These are phyloP conservation scores for Phania funesta DNA, from an alignment of 2,888 invertebrate genomes.

Conservation along the genomic window DNA sequence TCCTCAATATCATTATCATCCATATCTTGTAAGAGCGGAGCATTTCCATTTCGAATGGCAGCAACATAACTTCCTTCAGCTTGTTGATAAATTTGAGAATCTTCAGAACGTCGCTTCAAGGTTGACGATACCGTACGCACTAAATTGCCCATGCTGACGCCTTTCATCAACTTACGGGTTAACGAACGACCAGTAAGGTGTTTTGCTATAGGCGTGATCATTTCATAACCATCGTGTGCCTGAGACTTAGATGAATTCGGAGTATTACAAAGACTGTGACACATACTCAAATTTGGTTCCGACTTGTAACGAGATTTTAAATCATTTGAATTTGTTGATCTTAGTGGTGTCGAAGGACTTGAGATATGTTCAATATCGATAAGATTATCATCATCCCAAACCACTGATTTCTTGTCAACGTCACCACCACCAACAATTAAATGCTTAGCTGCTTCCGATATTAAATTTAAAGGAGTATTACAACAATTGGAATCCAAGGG, in stretches of 20 bases:
- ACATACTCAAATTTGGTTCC: conserved; percentile 77
- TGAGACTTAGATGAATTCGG: conserved; percentile 52
- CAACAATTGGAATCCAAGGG: conserved; percentile 71
- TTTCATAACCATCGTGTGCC: conserved; percentile 17
- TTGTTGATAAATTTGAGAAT: conserved; percentile 62
- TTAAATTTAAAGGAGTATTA: conserved; percentile 73
- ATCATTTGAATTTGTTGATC: conserved; percentile 70
- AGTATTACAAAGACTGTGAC: conserved; percentile 69
- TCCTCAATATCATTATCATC: conserved; percentile 69
- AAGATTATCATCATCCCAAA: conserved; percentile 73
- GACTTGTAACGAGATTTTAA: conserved; percentile 77
- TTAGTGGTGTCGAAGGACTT: conserved; percentile 72
- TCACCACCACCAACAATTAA: conserved; percentile 61
- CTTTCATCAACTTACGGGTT: conserved; percentile 77
- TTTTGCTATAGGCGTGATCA: conserved; percentile 50
- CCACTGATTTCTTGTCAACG: conserved; percentile 71
- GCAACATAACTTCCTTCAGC: conserved; percentile 49
- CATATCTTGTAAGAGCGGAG: conserved; percentile 47
- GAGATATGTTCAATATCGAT: conserved; percentile 71
- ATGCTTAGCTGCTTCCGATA: conserved; percentile 72
- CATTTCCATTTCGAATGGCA: conserved; percentile 33
- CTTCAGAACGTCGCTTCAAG: conserved; percentile 73
- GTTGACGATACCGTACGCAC: conserved; percentile 74
- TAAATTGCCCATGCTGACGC: conserved; percentile 79
- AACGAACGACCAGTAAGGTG: conserved; percentile 44